Evolutionary conservation across 1,140 invertebrate genomes (phyloP).

Genomic region (Leptinotarsa undecemlineata): DNA sequence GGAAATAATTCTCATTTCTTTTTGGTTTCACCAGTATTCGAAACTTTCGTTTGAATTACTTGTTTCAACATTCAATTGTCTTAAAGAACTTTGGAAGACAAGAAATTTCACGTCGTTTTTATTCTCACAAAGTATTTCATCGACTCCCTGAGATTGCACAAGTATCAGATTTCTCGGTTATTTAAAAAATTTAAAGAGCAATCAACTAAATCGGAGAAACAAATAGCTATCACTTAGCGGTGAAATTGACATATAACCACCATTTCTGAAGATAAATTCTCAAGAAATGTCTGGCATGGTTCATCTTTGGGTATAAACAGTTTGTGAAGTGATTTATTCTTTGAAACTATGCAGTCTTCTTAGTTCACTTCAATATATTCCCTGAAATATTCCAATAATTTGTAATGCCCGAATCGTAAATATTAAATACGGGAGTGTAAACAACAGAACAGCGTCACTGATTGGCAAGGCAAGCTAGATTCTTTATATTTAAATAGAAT

Average conservation of each 20-base stretch:
- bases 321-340: neutral
- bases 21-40: too few species aligned
- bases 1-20: too few species aligned
- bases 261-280: neutral
- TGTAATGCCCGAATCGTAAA: slow-evolving; percentile 15
- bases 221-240: slow-evolving; percentile 17
- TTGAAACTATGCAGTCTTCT: neutral
- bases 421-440: slow-evolving; percentile 23
- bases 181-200: neutral
- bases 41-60: too few species aligned
- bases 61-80: too few species aligned
- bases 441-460: slow-evolving; percentile 24
- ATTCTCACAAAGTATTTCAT: too few species aligned
- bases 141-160: too few species aligned
- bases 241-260: slow-evolving; percentile 15
- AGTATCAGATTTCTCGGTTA: neutral
- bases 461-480: slow-evolving; percentile 28
- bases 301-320: neutral
- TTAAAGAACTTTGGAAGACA: too few species aligned
- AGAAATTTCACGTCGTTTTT: too few species aligned
- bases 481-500: slow-evolving; percentile 28
- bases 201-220: neutral
- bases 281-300: neutral
- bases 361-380: slow-evolving; percentile 3
- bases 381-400: slow-evolving; percentile 19